A percentile compares a stretch with the other conserved stretches of the same genome.
Conservation (phyloP, 2,797 vertebrate species). For the Enteromius afrohamiltoni region DNA sequence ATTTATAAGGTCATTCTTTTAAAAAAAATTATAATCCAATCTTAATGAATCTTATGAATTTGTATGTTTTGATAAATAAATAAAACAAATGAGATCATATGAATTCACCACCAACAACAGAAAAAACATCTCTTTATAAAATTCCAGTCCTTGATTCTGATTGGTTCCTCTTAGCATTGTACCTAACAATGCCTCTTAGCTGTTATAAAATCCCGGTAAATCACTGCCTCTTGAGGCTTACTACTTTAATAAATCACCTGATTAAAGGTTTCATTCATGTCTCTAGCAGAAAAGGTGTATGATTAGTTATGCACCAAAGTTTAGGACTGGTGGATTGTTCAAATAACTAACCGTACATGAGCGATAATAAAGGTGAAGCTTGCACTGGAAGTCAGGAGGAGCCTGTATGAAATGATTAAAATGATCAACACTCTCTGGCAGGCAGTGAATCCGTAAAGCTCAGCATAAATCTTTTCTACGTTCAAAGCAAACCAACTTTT, state of each 20-base stretch:
- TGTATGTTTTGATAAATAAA: too few relatives aligned
- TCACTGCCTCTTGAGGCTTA: too few relatives aligned
- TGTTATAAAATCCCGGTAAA: too few relatives aligned
- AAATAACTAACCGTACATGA: neutral
- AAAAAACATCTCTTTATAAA: too few relatives aligned
- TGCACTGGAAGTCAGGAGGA: neutral
- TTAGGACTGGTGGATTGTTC: neutral
- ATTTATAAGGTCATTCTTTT: too few relatives aligned
- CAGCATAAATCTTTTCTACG: conserved; percentile 2
- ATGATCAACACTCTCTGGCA: conserved; percentile 12
- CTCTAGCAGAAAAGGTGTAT: neutral
- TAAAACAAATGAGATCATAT: neutral
- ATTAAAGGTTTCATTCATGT: neutral
- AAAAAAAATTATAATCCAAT: too few relatives aligned
- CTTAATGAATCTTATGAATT: too few relatives aligned
- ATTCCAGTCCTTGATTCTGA: too few relatives aligned
- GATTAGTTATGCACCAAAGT: neutral
- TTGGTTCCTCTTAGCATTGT: too few relatives aligned
- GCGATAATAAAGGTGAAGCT: neutral
- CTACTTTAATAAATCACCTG: neutral
- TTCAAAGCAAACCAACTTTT: conserved; percentile 35
- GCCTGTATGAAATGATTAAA: neutral
- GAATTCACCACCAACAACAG: neutral
- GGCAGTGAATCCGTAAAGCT: neutral
- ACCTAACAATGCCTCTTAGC: too few relatives aligned